Base-by-base conservation (phyloP, 1,140 invertebrate species). In the Nephila pilipes region DNA sequence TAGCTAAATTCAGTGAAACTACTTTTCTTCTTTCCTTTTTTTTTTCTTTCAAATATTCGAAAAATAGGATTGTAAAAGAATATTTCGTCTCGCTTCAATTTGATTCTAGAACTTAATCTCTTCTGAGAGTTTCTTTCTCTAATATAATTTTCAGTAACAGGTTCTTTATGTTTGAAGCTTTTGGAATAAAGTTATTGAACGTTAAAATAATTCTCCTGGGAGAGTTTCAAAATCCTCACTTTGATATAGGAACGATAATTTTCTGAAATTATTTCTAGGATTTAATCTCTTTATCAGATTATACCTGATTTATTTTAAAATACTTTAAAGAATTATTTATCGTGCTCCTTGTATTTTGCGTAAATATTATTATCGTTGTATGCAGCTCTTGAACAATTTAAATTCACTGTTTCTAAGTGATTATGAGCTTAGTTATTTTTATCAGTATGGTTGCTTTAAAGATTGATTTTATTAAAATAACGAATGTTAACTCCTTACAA, bases 1-100 rank as follows among this genome's bases (percentile, higher is more conserved):
- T 60, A 18, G 58, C 58, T 2, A 5, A 18, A 16, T 60, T 60
- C 20, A 75, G 29, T 75, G 16, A 20, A 75, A 75, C 16, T 36
- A 75, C 3, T 32, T 29, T 32, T 32, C 65, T 69, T 75, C 29
- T 58, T 22, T 20, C 57, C 1, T 58, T 22, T 20, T n/a, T n/a
- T 20, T 46, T 16, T 1, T 60, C 22, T 75, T 18, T 36, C 18
- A 32, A 75, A 32, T 75, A 75, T 75, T 75, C 18, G 18, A 75
- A 75, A 75, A 75, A 75, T 75, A 20, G 69, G 69, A 75, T 75
- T 75, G 65, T 20, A 32, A 75, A 75, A 75, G 69, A 75, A 75
- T 75, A 75, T 75, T 32, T 75, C 65, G 1, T 75, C 65, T 75
- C 69, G 36, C 69, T 75, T 75, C 29, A 36, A 75, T 75, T 75